Base-by-base conservation (phyloP, 2,113 vertebrate genomes). In the Pardalotus punctatus region DNA sequence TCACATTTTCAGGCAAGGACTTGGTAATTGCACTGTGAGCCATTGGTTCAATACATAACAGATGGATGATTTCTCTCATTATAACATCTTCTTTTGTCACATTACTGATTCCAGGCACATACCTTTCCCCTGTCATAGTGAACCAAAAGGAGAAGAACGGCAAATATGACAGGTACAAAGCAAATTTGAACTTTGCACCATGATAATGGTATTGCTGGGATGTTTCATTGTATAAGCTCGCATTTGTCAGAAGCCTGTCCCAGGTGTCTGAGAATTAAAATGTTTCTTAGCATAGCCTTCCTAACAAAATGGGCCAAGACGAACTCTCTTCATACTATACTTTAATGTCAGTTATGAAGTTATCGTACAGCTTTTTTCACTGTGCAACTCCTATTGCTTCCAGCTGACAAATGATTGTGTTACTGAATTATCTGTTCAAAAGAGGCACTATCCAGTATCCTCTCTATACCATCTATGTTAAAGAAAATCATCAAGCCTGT, bases 1-100 rank as follows among this genome's bases (percentile, higher is more conserved):
- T 98, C 97, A 99, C 99, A 13, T 99, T 99, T 95, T 99, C 99
- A 43, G 99, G 99, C 77, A 99, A 98, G 86, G 98, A 98, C 97
- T 99, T 99, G 80, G 98, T 98, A 97, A 99, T 98, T 72, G 98
- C 98, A 95, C 99, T 99, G 77, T 99, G 99, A 96, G 99, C 99
- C 99, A 99, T 99, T 70, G 99, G 98, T 92, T 99, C 99, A 96
- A 99, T 99, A 95, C 99, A 99, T 54, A 99, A 98, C 64, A 99
- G 97, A 93, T 99, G 99, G 92, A 99, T 97, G 45, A 99, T 99
- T 97, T 99, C 99, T 96, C 99, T 98, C 98, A 99, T 99, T 10
- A 96, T 98, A 97, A 99, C 98, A 14, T 99, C 99, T 93, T 99
- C 99, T 97, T 98, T 99, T 87, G 98, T 99, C 92, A 99, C 98